Percentiles rank a stretch among this genome's conserved stretches.
phyloP scores from a whole-genome alignment of 2,797 vertebrate species.

The Petrocephalus schoutedeni region DNA sequence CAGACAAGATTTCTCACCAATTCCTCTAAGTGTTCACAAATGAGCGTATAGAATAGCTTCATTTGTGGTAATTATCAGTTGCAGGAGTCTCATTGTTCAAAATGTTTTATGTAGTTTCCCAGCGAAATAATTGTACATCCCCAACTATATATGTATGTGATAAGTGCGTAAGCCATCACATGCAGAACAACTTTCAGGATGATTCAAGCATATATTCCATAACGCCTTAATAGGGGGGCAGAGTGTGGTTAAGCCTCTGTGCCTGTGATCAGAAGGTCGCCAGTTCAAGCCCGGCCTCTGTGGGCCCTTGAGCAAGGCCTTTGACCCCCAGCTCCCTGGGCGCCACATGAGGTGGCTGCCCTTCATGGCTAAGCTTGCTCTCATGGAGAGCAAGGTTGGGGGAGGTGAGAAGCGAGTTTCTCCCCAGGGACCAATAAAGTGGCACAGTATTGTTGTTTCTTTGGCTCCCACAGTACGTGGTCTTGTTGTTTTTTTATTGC shows the following conservation, averaged over 20 bases:
- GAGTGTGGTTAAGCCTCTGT: too few relatives aligned
- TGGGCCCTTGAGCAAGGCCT: too few relatives aligned
- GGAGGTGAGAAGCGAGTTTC: too few relatives aligned
- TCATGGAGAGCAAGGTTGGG: too few relatives aligned
- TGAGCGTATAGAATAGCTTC: background rate
- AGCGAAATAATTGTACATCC: background rate
- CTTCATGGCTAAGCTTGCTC: too few relatives aligned
- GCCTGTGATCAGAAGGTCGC: too few relatives aligned
- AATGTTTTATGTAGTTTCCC: background rate
- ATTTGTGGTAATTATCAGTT: background rate
- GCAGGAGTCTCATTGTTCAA: background rate
- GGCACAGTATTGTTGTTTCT: background rate
- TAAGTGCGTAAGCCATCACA: background rate
- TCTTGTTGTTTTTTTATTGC: background rate
- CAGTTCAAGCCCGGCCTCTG: too few relatives aligned
- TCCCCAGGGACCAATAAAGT: too few relatives aligned
- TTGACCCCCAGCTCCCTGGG: too few relatives aligned
- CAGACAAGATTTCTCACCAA: background rate
- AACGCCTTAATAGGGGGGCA: background rate
- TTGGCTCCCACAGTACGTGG: background rate
- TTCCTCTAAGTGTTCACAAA: background rate
- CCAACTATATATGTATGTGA: background rate
- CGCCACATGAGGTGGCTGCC: too few relatives aligned
- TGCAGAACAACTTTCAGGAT: background rate
- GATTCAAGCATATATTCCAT: background rate